phyloP scores from a whole-genome alignment of 2,113 vertebrate genomes.

The Sinocyclocheilus rhinocerous region DNA sequence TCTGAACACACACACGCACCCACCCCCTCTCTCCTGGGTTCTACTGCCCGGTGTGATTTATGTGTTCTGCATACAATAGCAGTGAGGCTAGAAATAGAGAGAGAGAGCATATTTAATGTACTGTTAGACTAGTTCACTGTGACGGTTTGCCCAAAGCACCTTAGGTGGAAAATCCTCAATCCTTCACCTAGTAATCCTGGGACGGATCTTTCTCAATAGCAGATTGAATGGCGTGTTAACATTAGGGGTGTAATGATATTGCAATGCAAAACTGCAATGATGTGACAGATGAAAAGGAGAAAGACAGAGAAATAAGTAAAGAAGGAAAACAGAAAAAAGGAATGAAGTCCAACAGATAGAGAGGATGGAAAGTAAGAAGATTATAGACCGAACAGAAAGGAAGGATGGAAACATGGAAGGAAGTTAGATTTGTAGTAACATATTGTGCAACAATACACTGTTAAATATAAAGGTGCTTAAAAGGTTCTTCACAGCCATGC shows the following conservation, averaged over 20 bases:
- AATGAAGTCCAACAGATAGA: not conserved
- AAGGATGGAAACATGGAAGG: too few relatives aligned
- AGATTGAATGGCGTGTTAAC: not conserved
- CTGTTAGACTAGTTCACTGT: slow-evolving; percentile 1
- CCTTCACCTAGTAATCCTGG: not conserved
- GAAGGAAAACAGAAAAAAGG: not conserved
- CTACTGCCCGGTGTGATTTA: slow-evolving; percentile 40
- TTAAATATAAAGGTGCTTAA: too few relatives aligned
- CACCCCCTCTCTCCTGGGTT: not conserved
- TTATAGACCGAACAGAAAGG: too few relatives aligned
- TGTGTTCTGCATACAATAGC: slow-evolving; percentile 45
- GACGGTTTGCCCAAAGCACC: not conserved
- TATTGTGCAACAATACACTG: too few relatives aligned
- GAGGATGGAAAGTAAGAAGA: too few relatives aligned
- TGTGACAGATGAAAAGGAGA: not conserved
- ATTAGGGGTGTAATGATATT: not conserved
- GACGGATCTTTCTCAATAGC: not conserved
- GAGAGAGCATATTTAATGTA: slow-evolving; percentile 1
- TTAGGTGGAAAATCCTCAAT: not conserved
- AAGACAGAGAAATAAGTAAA: not conserved
- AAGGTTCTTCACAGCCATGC: too few relatives aligned
- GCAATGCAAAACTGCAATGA: not conserved
- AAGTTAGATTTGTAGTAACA: too few relatives aligned
- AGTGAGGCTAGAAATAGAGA: slow-evolving; percentile 25
- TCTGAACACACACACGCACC: not conserved